Evolutionary conservation across 2,113 vertebrate genomes (phyloP).

Genomic region (Pangasianodon hypophthalmus): DNA sequence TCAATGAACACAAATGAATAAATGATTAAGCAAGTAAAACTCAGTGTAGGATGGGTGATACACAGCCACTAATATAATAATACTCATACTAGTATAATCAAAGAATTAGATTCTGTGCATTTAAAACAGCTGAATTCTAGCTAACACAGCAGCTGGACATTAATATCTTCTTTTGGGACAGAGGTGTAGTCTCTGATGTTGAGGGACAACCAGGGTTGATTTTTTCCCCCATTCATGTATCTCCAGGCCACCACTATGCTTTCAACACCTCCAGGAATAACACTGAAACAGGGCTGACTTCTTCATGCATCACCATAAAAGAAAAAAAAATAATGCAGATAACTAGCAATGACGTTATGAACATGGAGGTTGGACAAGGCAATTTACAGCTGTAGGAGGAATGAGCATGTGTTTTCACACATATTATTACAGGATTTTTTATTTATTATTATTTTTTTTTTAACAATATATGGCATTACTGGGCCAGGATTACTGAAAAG

Average conservation of each 20-base stretch:
- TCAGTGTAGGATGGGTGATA: not conserved
- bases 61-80: not conserved
- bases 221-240: not conserved
- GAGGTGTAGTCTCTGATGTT: not conserved
- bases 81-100: not conserved
- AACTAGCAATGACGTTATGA: not conserved
- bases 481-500: not conserved
- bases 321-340: not conserved
- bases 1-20: not conserved
- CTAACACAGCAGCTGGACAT: not conserved
- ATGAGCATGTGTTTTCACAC: slow-evolving; percentile 7
- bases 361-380: not conserved
- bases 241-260: not conserved
- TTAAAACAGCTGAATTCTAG: not conserved
- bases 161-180: not conserved
- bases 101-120: not conserved
- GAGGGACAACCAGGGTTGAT: not conserved
- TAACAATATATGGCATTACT: not conserved
- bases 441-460: not conserved
- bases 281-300: not conserved
- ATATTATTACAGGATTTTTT: slow-evolving; percentile 3
- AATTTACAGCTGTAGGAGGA: slow-evolving; percentile 7
- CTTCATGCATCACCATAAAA: not conserved
- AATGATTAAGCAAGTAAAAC: not conserved
- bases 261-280: not conserved